Evolutionary conservation across 1,140 invertebrate species (phyloP), one percentile per base, ranked within the genome.

Genomic region (Pristionchus pacificus): DNA sequence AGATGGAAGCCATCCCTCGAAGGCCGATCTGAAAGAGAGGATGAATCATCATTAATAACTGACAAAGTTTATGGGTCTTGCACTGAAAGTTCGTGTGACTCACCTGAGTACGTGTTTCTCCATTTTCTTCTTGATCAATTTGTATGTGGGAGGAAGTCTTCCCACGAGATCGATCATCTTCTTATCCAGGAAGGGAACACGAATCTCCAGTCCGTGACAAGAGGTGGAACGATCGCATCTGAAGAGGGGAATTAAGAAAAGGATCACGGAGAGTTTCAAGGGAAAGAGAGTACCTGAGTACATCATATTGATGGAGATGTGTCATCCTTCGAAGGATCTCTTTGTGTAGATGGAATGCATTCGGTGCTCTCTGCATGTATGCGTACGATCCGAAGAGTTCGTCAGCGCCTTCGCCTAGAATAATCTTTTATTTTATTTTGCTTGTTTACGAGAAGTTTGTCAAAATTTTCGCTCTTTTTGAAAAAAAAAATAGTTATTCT

Each of bases 311-410:
- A 29, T 83, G 81, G 1, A 83, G 65, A 60, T 78, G 79, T 58
- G 69, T 66, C 24, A 83, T 65, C 49, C 81, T 70, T 24, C 81
- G 76, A 24, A 80, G 63, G 6, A 84, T 81, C 70, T 83, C 81
- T 25, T 73, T 79, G 64, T 83, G 82, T 2, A 83, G 71, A 65
- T 81, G 78, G 24, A 69, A 65, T 1, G 70, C 65, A 68, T 70
- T 84, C n/a, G 81, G 81, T 14, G 81, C 81, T 33, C 74, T 58
- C 68, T 78, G 80, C 82, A 83, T 83, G 68, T 83, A 83, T 27
- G 78, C 79, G 65, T 83, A 83, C 19, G 80, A 83, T n/a, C 81
- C 81, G 61, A 83, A 83, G 25, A 83, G 68, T 74, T 83, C 81
- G 74, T 83, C 81, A 25, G 81, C 81, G 6, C 81, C 81, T 74